These are phyloP conservation scores for Orgyia antiqua DNA, from an alignment of 2,888 invertebrate species.

Conservation along the genomic window DNA sequence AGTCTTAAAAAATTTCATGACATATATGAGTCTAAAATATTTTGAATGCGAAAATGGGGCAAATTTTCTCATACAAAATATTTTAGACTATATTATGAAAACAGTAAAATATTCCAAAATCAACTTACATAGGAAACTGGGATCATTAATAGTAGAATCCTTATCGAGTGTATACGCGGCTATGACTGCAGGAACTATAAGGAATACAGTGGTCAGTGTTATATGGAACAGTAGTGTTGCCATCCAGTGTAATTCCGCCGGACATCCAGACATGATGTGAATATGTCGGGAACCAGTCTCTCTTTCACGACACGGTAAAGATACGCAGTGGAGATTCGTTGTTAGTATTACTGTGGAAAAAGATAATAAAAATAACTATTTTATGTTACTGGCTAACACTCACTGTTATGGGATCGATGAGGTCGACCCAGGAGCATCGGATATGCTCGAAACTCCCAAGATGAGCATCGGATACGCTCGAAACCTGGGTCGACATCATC, in stretches of 20 bases:
- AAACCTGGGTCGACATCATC: no score
- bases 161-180: conserved; percentile 27
- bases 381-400: no score
- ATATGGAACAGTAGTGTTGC: conserved; percentile 78
- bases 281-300: conserved; percentile 80
- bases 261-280: conserved; percentile 82
- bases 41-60: no score
- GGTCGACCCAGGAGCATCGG: neutral
- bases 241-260: conserved; percentile 80
- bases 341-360: conserved; percentile 45
- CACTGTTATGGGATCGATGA: neutral
- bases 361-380: no score
- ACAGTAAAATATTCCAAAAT: no score
- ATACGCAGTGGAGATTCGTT: conserved; percentile 70
- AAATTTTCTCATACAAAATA: no score
- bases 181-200: conserved; percentile 28
- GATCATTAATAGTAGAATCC: conserved; percentile 34
- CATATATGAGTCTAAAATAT: no score
- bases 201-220: conserved; percentile 35
- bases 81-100: no score
- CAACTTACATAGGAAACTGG: conserved; percentile 39
- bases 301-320: conserved; percentile 81
- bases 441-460: no score
- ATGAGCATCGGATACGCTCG: no score
- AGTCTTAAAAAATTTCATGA: no score